Evolutionary conservation across 2,888 invertebrate species (phyloP).

Genomic region (Anarsia innoxiella): DNA sequence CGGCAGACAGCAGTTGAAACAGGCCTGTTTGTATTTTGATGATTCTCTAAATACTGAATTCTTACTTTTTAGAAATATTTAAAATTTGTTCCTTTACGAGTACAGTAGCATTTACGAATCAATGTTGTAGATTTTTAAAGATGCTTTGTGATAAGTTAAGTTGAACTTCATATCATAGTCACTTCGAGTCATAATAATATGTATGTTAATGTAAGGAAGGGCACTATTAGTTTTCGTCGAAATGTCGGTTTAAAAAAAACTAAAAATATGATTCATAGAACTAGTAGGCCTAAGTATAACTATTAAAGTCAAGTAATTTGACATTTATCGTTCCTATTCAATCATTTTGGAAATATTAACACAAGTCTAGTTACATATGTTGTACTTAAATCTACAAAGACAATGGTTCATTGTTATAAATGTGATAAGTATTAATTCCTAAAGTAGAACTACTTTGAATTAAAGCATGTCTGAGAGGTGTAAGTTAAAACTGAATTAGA

Average conservation of each 20-base stretch:
- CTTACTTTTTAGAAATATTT: constrained; percentile 30
- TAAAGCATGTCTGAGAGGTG: too few relatives aligned
- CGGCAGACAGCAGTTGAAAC: too few relatives aligned
- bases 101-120: too few relatives aligned
- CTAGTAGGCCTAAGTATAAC: constrained; percentile 46
- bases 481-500: too few relatives aligned
- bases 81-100: constrained; percentile 61
- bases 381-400: constrained; percentile 59
- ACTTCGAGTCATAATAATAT: constrained; percentile 76
- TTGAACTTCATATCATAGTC: constrained; percentile 67
- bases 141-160: constrained; percentile 66
- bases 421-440: too few relatives aligned
- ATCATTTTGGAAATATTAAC: constrained; percentile 46
- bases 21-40: constrained; percentile 41
- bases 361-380: constrained; percentile 53
- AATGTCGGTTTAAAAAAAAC: constrained; percentile 42
- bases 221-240: constrained; percentile 50
- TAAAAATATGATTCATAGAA: constrained; percentile 56
- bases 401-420: constrained; percentile 45
- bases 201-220: constrained; percentile 66
- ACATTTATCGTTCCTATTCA: constrained; percentile 62
- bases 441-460: too few relatives aligned
- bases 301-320: constrained; percentile 41
- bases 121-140: too few relatives aligned
- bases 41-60: constrained; percentile 25